Conservation (phyloP, 2,888 invertebrate genomes). For the Sabellastarte sp. region DNA sequence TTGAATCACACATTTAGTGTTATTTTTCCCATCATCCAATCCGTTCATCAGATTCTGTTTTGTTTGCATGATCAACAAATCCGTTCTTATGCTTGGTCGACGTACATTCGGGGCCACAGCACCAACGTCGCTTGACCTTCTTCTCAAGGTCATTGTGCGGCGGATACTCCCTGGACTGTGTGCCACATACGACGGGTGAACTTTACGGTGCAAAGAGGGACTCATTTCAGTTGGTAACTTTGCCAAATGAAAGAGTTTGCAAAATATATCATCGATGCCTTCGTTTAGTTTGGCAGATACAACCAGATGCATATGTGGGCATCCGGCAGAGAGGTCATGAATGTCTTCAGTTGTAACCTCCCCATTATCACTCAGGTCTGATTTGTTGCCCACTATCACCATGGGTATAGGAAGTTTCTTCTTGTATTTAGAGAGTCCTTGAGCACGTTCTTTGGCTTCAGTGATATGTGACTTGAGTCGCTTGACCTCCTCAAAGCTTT, state of each 20-base stretch:
- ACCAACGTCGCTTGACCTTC: constrained; percentile 79
- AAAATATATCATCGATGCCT: constrained; percentile 80
- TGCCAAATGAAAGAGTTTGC: constrained; percentile 78
- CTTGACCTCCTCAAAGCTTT: constrained; percentile 53
- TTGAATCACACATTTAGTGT: too few species aligned
- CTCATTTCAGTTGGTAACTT: constrained; percentile 86
- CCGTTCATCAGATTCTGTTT: constrained; percentile 8
- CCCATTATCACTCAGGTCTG: constrained; percentile 63
- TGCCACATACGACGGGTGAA: constrained; percentile 63
- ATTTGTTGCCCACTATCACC: constrained; percentile 85
- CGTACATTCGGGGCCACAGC: constrained; percentile 85
- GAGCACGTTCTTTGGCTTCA: constrained; percentile 60
- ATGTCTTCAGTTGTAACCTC: constrained; percentile 8
- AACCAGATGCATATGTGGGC: background rate
- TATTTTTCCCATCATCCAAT: too few species aligned
- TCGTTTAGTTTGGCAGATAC: constrained; percentile 72
- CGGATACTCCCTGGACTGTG: constrained; percentile 17
- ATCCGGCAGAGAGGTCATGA: background rate
- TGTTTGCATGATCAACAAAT: constrained; percentile 82
- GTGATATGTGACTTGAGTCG: constrained; percentile 51
- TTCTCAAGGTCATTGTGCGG: constrained; percentile 72
- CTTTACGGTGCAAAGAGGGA: constrained; percentile 76
- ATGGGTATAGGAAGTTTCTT: constrained; percentile 64
- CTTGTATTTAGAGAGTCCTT: constrained; percentile 1
- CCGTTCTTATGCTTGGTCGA: constrained; percentile 82